A percentile compares a stretch with the other conserved stretches of the same genome.
Conservation (phyloP, 2,113 vertebrate species). For the Hoplias malabaricus region DNA sequence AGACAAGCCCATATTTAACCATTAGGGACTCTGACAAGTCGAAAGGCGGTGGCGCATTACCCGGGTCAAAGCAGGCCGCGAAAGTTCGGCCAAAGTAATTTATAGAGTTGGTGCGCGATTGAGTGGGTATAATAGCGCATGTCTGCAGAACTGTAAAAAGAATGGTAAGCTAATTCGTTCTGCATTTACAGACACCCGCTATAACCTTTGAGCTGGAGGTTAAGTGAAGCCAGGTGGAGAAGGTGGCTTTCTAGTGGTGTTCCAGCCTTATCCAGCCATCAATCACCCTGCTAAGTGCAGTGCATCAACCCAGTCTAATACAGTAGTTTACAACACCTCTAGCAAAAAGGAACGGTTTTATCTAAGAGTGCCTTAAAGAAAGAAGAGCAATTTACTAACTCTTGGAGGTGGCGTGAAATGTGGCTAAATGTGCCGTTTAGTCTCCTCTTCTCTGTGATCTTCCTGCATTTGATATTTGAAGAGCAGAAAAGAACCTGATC, state of each 20-base stretch:
- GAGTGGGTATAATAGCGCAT: conserved; percentile 64
- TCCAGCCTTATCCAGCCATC: not conserved
- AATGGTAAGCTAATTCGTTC: conserved; percentile 67
- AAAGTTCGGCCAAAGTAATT: conserved; percentile 60
- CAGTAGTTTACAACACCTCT: not conserved
- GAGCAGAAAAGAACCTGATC: no score
- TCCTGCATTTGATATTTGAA: no score
- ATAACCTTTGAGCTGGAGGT: conserved; percentile 56
- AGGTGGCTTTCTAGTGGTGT: not conserved
- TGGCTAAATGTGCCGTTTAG: no score
- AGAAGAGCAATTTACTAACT: not conserved
- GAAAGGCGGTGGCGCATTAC: conserved; percentile 6
- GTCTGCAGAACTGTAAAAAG: conserved; percentile 62
- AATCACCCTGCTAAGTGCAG: not conserved
- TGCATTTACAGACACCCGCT: conserved; percentile 48
- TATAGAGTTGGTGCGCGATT: conserved; percentile 62
- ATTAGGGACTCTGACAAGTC: conserved; percentile 51
- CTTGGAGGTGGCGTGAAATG: no score
- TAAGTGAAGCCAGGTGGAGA: conserved; percentile 74
- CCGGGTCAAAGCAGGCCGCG: conserved; percentile 49
- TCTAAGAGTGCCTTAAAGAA: not conserved
- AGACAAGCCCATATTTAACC: conserved; percentile 55
- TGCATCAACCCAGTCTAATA: not conserved
- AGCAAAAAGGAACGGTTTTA: not conserved
- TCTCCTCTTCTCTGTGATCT: no score